Conservation (phyloP, 2,888 invertebrate species). For the Cistogaster globosa region DNA sequence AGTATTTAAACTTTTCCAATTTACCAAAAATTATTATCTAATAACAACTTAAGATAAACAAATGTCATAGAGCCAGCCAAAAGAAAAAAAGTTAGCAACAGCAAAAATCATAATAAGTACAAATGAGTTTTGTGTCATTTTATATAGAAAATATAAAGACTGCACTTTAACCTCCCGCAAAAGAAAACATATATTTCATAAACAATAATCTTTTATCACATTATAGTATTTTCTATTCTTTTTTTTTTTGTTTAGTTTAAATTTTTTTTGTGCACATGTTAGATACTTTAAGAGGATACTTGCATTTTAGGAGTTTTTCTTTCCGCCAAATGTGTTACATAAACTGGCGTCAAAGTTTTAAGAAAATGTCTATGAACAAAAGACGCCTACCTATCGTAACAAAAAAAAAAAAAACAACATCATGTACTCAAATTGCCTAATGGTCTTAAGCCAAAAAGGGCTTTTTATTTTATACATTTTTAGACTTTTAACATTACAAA, state of each 20-base stretch:
- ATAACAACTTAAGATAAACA: constrained; percentile 66
- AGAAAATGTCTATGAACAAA: constrained; percentile 41
- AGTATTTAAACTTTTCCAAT: constrained; percentile 60
- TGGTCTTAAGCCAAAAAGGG: constrained; percentile 57
- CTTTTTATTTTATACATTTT: constrained; percentile 31
- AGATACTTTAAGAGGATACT: background rate
- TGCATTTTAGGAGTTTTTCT: constrained; percentile 21
- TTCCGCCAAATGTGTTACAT: constrained; percentile 58
- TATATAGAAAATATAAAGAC: constrained; percentile 16
- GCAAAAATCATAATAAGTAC: constrained; percentile 34
- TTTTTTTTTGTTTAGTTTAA: background rate
- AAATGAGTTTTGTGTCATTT: constrained; percentile 28
- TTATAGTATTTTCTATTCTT: constrained; percentile 33
- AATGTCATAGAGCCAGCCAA: constrained; percentile 58
- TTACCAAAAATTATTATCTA: constrained; percentile 64
- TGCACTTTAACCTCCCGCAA: constrained; percentile 63
- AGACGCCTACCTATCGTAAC: constrained; percentile 53
- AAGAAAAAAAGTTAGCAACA: constrained; percentile 15
- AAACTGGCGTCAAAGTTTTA: constrained; percentile 69
- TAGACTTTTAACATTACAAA: constrained; percentile 54
- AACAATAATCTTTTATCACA: constrained; percentile 57
- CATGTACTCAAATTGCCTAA: constrained; percentile 52
- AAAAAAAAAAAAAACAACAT: background rate
- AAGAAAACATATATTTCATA: constrained; percentile 51
- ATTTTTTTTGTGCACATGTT: background rate